These are phyloP conservation scores for Gasterosteus aculeatus DNA, from an alignment of 2,113 vertebrate species.

Conservation along the genomic window DNA sequence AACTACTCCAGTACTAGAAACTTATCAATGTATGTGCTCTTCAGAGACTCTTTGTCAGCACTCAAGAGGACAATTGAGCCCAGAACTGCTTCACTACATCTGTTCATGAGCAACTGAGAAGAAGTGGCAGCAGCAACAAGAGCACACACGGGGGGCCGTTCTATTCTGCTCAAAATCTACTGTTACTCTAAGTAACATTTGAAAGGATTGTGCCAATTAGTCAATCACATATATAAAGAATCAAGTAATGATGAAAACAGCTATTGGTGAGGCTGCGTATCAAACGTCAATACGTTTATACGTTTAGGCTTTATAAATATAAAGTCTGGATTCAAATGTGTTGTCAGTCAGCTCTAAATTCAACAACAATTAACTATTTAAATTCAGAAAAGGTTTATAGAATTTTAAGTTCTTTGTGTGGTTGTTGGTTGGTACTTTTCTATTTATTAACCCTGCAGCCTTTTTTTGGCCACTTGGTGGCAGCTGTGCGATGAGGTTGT, in stretches of 20 bases:
- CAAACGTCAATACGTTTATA: neutral
- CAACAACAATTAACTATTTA: neutral
- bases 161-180: constrained; percentile 20
- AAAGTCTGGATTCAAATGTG: neutral
- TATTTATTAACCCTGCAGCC: neutral
- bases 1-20: constrained; percentile 2
- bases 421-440: neutral
- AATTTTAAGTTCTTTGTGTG: neutral
- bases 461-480: neutral
- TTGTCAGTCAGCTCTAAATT: neutral
- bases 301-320: neutral
- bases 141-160: constrained; percentile 2
- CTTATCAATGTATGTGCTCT: constrained; percentile 17
- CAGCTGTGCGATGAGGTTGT: neutral
- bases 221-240: neutral
- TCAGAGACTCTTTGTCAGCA: constrained; percentile 29
- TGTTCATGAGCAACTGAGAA: constrained; percentile 29
- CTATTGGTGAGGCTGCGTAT: neutral
- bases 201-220: neutral
- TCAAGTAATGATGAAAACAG: neutral
- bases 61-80: constrained; percentile 11
- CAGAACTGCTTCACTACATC: constrained; percentile 13
- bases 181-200: neutral
- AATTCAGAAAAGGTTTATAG: neutral
- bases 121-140: constrained; percentile 17